phyloP scores from a whole-genome alignment of 2,888 invertebrate genomes.

The Marasmarcha lunaedactyla region DNA sequence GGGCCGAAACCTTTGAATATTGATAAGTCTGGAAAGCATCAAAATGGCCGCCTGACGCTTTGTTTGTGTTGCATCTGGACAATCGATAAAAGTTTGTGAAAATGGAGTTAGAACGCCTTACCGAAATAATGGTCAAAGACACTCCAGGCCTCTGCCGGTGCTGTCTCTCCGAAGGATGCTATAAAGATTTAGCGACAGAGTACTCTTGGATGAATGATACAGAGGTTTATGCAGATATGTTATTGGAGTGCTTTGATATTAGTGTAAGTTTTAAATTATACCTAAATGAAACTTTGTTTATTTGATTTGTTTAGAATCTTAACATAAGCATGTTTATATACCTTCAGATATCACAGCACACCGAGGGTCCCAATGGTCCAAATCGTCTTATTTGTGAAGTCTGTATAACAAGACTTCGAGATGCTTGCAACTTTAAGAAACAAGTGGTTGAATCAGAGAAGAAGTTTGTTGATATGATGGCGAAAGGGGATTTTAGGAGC shows the following conservation, averaged over 20 bases:
- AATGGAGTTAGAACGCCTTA: slow-evolving; percentile 58
- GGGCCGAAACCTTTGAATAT: too few species aligned
- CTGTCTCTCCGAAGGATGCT: slow-evolving; percentile 60
- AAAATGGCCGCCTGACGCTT: slow-evolving; percentile 19
- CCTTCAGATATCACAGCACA: slow-evolving; percentile 60
- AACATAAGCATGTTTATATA: too few species aligned
- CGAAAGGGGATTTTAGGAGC: slow-evolving; percentile 40
- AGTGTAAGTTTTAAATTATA: slow-evolving; percentile 41
- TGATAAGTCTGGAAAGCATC: too few species aligned
- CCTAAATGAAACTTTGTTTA: too few species aligned
- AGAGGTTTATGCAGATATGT: slow-evolving; percentile 61
- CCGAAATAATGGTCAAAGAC: slow-evolving; percentile 51
- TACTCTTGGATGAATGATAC: slow-evolving; percentile 59
- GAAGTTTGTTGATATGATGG: slow-evolving; percentile 55
- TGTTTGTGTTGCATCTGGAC: slow-evolving; percentile 9
- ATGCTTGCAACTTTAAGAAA: slow-evolving; percentile 61
- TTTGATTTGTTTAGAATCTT: too few species aligned
- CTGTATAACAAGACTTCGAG: slow-evolving; percentile 53
- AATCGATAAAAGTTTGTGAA: slow-evolving; percentile 10
- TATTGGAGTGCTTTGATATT: slow-evolving; percentile 60
- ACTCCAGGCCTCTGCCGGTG: slow-evolving; percentile 62
- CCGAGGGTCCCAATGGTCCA: slow-evolving; percentile 52
- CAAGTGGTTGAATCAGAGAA: slow-evolving; percentile 54
- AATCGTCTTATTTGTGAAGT: slow-evolving; percentile 58
- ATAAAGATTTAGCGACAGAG: slow-evolving; percentile 51